Evolutionary conservation across 2,797 vertebrate species (phyloP).

Genomic region (Ctenopoma multispine): DNA sequence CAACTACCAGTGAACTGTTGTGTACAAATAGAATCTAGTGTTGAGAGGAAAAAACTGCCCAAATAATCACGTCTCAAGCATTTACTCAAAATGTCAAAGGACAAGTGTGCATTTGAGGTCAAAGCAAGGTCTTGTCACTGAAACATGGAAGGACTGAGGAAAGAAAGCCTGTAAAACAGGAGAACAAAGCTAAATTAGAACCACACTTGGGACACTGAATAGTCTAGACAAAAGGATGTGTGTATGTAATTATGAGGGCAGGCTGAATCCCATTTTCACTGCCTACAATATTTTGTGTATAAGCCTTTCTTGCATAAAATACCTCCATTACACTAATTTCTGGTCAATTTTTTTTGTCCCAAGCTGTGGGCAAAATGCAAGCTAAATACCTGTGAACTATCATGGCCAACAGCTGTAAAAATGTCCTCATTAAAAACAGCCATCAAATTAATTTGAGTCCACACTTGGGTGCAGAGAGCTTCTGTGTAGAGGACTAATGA

Average conservation of each 20-base stretch:
- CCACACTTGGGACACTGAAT: slow-evolving; percentile 56
- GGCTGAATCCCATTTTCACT: slow-evolving; percentile 70
- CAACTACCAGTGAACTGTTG: slow-evolving; percentile 65
- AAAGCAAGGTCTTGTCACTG: slow-evolving; percentile 54
- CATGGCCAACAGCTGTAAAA: slow-evolving; percentile 83
- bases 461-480: slow-evolving; percentile 74
- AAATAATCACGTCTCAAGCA: slow-evolving; percentile 55
- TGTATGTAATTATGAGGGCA: slow-evolving; percentile 66
- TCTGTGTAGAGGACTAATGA: slow-evolving; percentile 78
- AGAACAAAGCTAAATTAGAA: slow-evolving; percentile 71
- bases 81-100: slow-evolving; percentile 66
- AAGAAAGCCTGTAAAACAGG: slow-evolving; percentile 65
- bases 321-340: slow-evolving; percentile 74
- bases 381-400: slow-evolving; percentile 77
- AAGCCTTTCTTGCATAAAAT: slow-evolving; percentile 76
- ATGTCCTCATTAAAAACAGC: slow-evolving; percentile 82
- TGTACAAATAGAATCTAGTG: slow-evolving; percentile 66
- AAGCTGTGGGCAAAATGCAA: slow-evolving; percentile 69
- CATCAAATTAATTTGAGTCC: slow-evolving; percentile 77
- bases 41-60: slow-evolving; percentile 29
- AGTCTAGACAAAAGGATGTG: slow-evolving; percentile 77
- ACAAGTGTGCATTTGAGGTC: slow-evolving; percentile 71
- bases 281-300: slow-evolving; percentile 71
- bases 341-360: slow-evolving; percentile 67
- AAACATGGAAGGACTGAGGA: slow-evolving; percentile 47